A percentile compares a stretch with the other conserved stretches of the same genome.
Conservation (phyloP, 2,888 invertebrate genomes). For the Horisme vitalbata region DNA sequence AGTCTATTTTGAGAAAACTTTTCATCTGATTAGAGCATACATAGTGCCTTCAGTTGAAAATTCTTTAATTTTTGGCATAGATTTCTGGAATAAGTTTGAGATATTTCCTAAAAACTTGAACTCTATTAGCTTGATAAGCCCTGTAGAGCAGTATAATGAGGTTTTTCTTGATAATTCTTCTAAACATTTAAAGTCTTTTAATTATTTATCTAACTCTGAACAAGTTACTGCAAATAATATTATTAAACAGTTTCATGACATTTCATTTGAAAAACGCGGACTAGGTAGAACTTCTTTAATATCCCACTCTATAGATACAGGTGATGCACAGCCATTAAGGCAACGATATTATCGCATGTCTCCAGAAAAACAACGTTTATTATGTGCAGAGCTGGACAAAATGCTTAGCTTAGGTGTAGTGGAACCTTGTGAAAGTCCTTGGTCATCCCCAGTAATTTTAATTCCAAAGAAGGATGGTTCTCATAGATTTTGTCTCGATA, state of each 20-base stretch:
- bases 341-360: constrained; percentile 37
- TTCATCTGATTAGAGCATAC: neutral
- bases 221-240: constrained; percentile 20
- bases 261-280: constrained; percentile 19
- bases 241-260: constrained; percentile 23
- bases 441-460: constrained; percentile 24
- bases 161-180: too few relatives aligned
- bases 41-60: constrained; percentile 12
- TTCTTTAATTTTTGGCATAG: constrained; percentile 15
- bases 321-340: constrained; percentile 33
- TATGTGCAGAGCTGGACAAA: constrained; percentile 33
- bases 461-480: constrained; percentile 33
- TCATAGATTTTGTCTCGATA: constrained; percentile 35
- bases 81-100: constrained; percentile 17
- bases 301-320: constrained; percentile 34
- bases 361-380: constrained; percentile 32
- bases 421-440: constrained; percentile 35
- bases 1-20: neutral
- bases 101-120: constrained; percentile 10
- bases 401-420: constrained; percentile 32
- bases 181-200: neutral
- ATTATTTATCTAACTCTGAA: neutral
- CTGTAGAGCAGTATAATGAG: neutral
- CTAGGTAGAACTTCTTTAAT: constrained; percentile 31
- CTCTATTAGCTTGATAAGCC: neutral